These are phyloP conservation scores for Holothuria scabra DNA, from an alignment of 53 echinoderm and acorn worm genomes.

Conservation along the genomic window DNA sequence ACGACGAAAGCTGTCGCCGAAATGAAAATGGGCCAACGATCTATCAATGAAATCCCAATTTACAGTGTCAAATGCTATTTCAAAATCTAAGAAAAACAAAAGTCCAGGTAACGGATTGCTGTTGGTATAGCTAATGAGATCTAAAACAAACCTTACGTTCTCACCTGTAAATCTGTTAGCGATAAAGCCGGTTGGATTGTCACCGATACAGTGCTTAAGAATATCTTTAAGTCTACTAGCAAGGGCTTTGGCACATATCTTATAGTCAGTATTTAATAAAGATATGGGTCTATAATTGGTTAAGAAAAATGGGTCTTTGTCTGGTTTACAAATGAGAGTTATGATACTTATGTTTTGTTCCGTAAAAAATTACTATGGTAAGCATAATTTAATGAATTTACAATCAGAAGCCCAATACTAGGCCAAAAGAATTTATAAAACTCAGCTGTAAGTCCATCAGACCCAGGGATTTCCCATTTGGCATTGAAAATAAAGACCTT, in stretches of 20 bases:
- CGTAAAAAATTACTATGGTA: slow-evolving; percentile 37
- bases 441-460: slow-evolving; percentile 61
- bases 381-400: slow-evolving; percentile 54
- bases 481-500: slow-evolving; percentile 49
- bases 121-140: slow-evolving; percentile 36
- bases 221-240: slow-evolving; percentile 56
- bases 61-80: too few species aligned
- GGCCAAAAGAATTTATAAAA: slow-evolving; percentile 64
- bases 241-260: too few species aligned
- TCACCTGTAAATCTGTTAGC: slow-evolving; percentile 58
- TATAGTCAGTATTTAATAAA: slow-evolving; percentile 68
- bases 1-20: too few species aligned
- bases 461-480: slow-evolving; percentile 63
- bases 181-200: slow-evolving; percentile 62
- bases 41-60: too few species aligned
- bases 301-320: slow-evolving; percentile 41
- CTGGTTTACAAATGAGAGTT: slow-evolving; percentile 60
- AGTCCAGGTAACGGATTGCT: slow-evolving; percentile 38
- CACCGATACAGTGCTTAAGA: slow-evolving; percentile 35
- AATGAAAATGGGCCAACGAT: too few species aligned
- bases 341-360: slow-evolving; percentile 56
- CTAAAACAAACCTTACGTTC: slow-evolving; percentile 57
- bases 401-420: slow-evolving; percentile 48
- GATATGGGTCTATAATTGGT: slow-evolving; percentile 69
- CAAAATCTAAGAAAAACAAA: slow-evolving; percentile 41